Percentiles rank a stretch among this genome's conserved stretches.
Evolutionary conservation across 2,113 vertebrate genomes (phyloP).

Genomic region (Saguinus midas): DNA sequence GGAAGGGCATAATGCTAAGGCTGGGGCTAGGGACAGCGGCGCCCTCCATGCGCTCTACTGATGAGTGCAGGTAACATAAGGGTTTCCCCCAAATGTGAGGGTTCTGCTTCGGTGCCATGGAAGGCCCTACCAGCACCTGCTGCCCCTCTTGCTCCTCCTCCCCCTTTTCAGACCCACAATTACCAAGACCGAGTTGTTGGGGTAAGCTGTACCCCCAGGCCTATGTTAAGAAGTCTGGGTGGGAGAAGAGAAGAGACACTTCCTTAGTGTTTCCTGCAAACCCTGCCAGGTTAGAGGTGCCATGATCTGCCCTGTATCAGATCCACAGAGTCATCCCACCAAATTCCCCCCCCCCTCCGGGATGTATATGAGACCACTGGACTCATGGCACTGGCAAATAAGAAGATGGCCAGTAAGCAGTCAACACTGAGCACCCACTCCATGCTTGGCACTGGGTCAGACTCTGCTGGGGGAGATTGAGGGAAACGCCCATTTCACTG

Average conservation of each 20-base stretch:
- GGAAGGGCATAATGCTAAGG: not conserved
- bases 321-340: not conserved
- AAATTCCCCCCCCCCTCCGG: not conserved
- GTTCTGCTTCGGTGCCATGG: not conserved
- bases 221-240: not conserved
- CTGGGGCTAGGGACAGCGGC: not conserved
- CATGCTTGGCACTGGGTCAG: not conserved
- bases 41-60: not conserved
- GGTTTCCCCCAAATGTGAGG: too few relatives aligned
- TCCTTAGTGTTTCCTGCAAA: not conserved
- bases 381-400: not conserved
- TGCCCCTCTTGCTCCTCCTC: not conserved
- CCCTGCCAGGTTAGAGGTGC: not conserved
- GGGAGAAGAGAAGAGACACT: not conserved
- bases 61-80: fast-evolving
- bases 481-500: not conserved
- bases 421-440: not conserved
- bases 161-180: not conserved
- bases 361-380: not conserved
- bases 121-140: not conserved
- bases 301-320: not conserved
- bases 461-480: not conserved
- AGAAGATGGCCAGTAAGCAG: not conserved
- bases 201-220: not conserved
- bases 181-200: not conserved